Evolutionary conservation across 2,888 invertebrate species (phyloP).

Genomic region (Ariolimax columbianus): DNA sequence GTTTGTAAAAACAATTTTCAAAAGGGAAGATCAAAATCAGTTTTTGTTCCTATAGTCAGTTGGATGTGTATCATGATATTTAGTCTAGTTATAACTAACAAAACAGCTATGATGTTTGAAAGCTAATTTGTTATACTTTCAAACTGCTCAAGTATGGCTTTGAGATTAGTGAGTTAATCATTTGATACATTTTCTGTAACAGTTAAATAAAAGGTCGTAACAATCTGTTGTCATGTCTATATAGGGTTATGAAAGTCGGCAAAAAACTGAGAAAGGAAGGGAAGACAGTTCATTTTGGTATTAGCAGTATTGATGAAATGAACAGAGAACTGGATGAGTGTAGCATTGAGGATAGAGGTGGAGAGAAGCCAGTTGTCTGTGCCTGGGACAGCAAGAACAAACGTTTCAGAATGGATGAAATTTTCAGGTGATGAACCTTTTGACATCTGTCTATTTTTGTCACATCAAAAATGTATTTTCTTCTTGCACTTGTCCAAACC

Average conservation of each 20-base stretch:
- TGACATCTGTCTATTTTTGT: too few relatives aligned
- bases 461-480: too few relatives aligned
- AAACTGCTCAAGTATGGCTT: too few relatives aligned
- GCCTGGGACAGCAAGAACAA: conserved; percentile 90
- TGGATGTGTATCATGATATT: too few relatives aligned
- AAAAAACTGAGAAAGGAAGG: conserved; percentile 83
- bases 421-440: conserved; percentile 93
- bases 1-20: neutral
- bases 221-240: conserved; percentile 9
- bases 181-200: too few relatives aligned
- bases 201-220: neutral
- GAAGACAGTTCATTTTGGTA: conserved; percentile 87
- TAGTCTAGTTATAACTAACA: too few relatives aligned
- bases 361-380: conserved; percentile 93
- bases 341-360: conserved; percentile 89
- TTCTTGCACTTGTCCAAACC: too few relatives aligned
- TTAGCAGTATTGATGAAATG: conserved; percentile 95
- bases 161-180: too few relatives aligned
- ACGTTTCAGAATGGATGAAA: conserved; percentile 92
- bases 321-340: conserved; percentile 95
- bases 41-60: neutral
- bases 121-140: too few relatives aligned
- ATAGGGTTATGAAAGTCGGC: conserved; percentile 91
- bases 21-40: neutral
- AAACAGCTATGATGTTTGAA: too few relatives aligned